Conservation (phyloP, 2,113 vertebrate species). For the Chloropsis cyanopogon region DNA sequence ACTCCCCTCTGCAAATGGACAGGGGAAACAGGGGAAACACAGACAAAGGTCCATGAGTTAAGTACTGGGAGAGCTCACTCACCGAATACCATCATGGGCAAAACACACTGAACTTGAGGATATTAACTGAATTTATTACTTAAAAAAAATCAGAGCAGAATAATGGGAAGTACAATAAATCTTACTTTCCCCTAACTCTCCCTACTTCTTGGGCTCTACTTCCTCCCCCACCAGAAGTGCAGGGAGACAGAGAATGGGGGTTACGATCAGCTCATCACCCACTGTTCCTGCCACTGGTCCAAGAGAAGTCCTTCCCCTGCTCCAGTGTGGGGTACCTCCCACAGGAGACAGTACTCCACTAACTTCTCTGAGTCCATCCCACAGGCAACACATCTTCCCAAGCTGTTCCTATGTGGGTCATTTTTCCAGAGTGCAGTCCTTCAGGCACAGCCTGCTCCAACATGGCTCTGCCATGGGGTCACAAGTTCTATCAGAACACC, state of each 20-base stretch:
- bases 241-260: neutral
- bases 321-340: neutral
- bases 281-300: neutral
- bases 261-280: neutral
- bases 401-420: neutral
- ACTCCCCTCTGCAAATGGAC: neutral
- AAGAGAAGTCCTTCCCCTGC: neutral
- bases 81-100: neutral
- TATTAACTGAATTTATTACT: neutral
- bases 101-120: neutral
- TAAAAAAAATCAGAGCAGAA: neutral
- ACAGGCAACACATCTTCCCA: neutral
- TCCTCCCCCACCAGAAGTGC: neutral
- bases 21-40: neutral
- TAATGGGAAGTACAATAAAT: neutral
- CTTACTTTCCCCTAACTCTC: neutral
- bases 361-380: neutral
- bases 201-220: neutral
- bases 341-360: neutral
- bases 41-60: neutral
- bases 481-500: neutral
- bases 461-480: neutral
- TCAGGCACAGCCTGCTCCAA: neutral
- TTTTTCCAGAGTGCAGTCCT: neutral
- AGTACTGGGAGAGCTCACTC: neutral